Percentiles rank a stretch among this genome's conserved stretches.
These are phyloP conservation scores for Diorhabda sublineata DNA, from an alignment of 1,140 invertebrate genomes.

Conservation along the genomic window DNA sequence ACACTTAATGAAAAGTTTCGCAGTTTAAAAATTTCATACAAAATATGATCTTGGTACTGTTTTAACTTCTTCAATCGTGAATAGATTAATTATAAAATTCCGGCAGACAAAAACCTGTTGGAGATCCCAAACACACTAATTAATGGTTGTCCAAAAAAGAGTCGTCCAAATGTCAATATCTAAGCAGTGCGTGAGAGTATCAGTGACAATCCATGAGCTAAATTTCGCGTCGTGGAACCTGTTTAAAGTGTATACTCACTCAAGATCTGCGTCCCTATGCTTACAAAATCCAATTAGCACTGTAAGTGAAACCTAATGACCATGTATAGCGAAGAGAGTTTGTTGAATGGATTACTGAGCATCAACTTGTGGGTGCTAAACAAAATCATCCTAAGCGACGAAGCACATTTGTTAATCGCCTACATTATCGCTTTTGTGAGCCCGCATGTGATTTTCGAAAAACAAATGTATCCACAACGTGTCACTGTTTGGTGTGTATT, in stretches of 20 bases:
- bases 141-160: neutral
- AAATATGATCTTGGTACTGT: too few relatives aligned
- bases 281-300: conserved; percentile 5
- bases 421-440: too few relatives aligned
- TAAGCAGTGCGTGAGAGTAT: neutral
- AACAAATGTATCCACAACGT: too few relatives aligned
- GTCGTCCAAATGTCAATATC: neutral
- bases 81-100: neutral
- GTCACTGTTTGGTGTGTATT: too few relatives aligned
- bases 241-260: neutral
- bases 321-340: too few relatives aligned
- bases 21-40: neutral
- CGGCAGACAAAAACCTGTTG: too few relatives aligned
- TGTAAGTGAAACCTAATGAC: neutral
- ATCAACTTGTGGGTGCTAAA: neutral
- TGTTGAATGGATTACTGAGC: neutral
- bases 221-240: neutral
- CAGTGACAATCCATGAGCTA: neutral
- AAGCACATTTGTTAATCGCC: neutral
- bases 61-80: neutral
- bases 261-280: neutral
- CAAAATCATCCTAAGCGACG: too few relatives aligned
- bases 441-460: too few relatives aligned
- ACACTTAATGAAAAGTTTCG: neutral
- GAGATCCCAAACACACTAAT: neutral